A percentile compares a stretch with the other conserved stretches of the same genome.
phyloP scores from a whole-genome alignment of 2,113 vertebrate species.

The Aptenodytes patagonicus region DNA sequence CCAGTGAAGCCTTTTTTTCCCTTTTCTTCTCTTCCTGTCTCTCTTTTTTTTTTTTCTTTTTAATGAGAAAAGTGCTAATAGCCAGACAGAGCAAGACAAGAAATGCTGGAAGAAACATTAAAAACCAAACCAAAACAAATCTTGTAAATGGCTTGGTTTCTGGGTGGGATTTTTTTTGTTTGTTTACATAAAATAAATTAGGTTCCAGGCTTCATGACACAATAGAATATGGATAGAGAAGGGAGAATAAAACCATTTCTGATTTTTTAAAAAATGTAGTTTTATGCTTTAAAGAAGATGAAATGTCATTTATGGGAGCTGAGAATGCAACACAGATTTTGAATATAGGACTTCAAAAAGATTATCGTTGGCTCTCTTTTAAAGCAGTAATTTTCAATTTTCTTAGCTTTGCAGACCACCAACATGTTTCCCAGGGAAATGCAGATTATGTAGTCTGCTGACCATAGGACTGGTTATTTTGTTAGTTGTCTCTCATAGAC shows the following conservation, averaged over 20 bases:
- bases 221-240: constrained; percentile 8
- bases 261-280: neutral
- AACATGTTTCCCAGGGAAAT: constrained; percentile 39
- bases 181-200: constrained; percentile 36
- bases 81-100: neutral
- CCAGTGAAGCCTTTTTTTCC: neutral
- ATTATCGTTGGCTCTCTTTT: constrained; percentile 8
- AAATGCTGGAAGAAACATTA: constrained; percentile 23
- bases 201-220: neutral
- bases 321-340: constrained; percentile 52
- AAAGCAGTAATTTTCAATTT: constrained; percentile 27
- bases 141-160: constrained; percentile 23
- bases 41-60: neutral
- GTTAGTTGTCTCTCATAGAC: neutral
- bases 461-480: neutral
- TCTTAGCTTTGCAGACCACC: constrained; percentile 49
- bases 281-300: constrained; percentile 6
- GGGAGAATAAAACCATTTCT: constrained; percentile 15
- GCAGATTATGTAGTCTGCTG: neutral
- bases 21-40: rapidly evolving
- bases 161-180: constrained; percentile 44
- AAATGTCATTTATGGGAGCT: constrained; percentile 36
- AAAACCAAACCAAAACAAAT: neutral
- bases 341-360: constrained; percentile 43
- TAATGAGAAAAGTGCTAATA: neutral